phyloP scores from a whole-genome alignment of 2,888 invertebrate genomes.

The Linnaemya vulpina region DNA sequence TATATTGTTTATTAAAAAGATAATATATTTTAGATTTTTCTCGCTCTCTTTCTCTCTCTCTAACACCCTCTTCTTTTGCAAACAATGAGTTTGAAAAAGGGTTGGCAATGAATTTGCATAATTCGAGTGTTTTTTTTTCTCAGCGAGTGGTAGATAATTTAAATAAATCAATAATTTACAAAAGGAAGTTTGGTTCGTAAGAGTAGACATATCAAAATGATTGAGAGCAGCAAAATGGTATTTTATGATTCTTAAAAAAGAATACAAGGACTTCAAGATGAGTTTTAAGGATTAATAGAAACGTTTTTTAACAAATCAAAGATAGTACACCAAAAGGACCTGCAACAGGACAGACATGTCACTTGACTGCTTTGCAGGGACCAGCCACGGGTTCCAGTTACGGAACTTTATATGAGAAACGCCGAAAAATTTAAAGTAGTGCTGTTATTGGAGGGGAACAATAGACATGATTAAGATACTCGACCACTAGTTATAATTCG shows the following conservation, averaged over 20 bases:
- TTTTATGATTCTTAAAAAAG: background rate
- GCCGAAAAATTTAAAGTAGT: too few relatives aligned
- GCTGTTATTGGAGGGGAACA: too few relatives aligned
- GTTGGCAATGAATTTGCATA: conserved; percentile 38
- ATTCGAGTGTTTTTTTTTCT: background rate
- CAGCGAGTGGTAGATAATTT: conserved; percentile 22
- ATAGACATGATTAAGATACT: too few relatives aligned
- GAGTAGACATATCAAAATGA: background rate
- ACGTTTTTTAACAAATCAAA: too few relatives aligned
- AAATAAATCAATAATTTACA: conserved; percentile 31
- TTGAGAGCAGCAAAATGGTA: background rate
- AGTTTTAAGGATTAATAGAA: too few relatives aligned
- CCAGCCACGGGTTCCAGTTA: too few relatives aligned
- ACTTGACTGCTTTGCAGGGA: too few relatives aligned
- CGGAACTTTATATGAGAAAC: too few relatives aligned
- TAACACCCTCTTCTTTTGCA: background rate
- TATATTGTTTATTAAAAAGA: conserved; percentile 41
- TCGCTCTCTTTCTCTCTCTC: too few relatives aligned
- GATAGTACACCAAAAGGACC: too few relatives aligned
- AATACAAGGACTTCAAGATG: background rate
- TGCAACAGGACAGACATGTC: too few relatives aligned
- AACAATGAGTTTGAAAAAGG: conserved; percentile 13
- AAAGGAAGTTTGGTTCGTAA: conserved; percentile 12
- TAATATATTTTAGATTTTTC: background rate
- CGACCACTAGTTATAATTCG: too few relatives aligned